Percentiles rank a stretch among this genome's conserved stretches.
Conservation (phyloP, 2,113 vertebrate genomes). For the Procapra przewalskii region DNA sequence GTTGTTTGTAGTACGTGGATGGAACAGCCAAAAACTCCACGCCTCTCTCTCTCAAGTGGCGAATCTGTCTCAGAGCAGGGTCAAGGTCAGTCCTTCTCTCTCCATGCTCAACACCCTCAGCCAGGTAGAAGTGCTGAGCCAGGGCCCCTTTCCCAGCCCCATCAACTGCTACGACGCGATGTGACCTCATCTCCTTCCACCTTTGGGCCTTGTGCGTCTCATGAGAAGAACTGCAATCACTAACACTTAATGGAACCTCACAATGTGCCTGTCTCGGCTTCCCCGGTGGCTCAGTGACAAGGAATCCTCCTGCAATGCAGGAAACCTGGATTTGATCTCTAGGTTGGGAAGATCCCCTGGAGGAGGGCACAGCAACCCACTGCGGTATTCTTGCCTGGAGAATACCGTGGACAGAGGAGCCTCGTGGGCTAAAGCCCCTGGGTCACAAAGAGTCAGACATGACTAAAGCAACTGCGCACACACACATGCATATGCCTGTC, state of each 20-base stretch:
- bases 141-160: not conserved
- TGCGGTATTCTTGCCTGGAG: not conserved
- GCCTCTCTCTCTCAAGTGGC: constrained; percentile 90
- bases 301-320: not conserved
- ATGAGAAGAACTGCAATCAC: not conserved
- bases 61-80: constrained; percentile 81
- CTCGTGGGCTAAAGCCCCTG: not conserved
- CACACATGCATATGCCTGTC: not conserved
- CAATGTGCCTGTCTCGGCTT: not conserved
- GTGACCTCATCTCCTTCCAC: not conserved
- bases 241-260: not conserved
- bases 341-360: not conserved
- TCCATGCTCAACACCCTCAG: not conserved
- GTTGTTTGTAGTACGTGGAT: constrained; percentile 88
- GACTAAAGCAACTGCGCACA: not conserved
- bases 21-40: constrained; percentile 93
- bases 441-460: not conserved
- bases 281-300: not conserved
- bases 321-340: not conserved
- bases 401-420: not conserved
- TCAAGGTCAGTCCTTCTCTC: not conserved
- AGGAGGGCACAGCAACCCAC: not conserved
- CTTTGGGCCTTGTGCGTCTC: not conserved
- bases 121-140: rapidly evolving
- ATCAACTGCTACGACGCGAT: rapidly evolving